Base-by-base conservation (phyloP, 2,113 vertebrate species). In the Shinisaurus crocodilurus region DNA sequence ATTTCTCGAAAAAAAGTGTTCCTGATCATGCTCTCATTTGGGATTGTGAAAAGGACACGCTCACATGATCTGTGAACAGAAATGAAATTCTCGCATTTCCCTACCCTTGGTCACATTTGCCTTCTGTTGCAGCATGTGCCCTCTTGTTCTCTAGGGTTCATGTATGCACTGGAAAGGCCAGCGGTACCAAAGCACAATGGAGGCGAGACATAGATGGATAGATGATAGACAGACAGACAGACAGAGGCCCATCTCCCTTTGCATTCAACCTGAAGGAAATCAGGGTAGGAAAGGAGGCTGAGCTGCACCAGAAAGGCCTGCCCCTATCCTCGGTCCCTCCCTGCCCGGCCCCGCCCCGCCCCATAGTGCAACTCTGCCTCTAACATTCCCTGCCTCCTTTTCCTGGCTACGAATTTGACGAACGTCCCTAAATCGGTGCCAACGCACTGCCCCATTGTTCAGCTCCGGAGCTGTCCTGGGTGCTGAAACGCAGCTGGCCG, bases 381-480 rank as follows among this genome's bases (percentile, higher is more conserved):
- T 29, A 20, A 20, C 29, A 48, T 3, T 40, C n/a, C 2, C 16
- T 48, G 5, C n/a, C 6, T 32, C 74, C 54, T 15, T 48, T 20
- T 1, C 16, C 82, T 0, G 12, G 89, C 27, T 72, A 6, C 20
- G 72, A 86, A 65, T 93, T 93, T 83, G 82, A 20, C 69, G 70
- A 89, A 37, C 8, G 37, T 72, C 92, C 92, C 91, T 83, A 43
- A 77, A 5, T 12, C 43, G 2, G 10, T 60, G 79, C 72, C 72
- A 77, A n/a, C 37, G 25, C 86, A 40, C 69, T 57, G 57, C 50
- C 69, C 92, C 86, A 92, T 93, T 93, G 92, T 93, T 93, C 91
- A 2, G 76, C 88, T 34, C 54, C 9, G 86, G 96, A 95, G 96
- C 95, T 97, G 95, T 96, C 96, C 96, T 94, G 83, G 95, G 96